A percentile compares a stretch with the other conserved stretches of the same genome.
phyloP scores from a whole-genome alignment of 2,888 invertebrate genomes.

The Petrolisthes cinctipes region DNA sequence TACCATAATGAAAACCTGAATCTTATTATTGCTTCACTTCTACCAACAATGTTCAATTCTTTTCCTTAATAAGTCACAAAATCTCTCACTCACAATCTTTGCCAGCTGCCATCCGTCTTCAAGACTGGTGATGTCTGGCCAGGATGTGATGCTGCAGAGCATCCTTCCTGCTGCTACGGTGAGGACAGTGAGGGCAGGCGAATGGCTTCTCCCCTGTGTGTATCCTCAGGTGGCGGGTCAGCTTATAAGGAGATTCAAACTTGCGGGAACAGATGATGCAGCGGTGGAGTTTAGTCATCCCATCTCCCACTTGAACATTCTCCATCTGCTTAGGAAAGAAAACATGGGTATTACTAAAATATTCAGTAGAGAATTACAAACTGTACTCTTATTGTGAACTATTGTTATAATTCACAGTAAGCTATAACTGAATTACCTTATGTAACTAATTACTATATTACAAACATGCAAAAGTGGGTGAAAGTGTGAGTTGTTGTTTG shows the following conservation, averaged over 20 bases:
- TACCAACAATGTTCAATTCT: too few relatives aligned
- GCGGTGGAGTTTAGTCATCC: background rate
- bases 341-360: background rate
- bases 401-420: too few relatives aligned
- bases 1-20: too few relatives aligned
- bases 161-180: conserved; percentile 35
- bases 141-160: conserved; percentile 31
- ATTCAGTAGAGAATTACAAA: too few relatives aligned
- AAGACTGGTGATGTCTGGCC: conserved; percentile 17
- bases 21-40: too few relatives aligned
- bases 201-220: conserved; percentile 39
- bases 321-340: background rate
- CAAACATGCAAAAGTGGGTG: too few relatives aligned
- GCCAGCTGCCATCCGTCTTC: background rate
- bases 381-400: too few relatives aligned
- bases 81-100: too few relatives aligned
- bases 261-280: conserved; percentile 30
- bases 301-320: background rate
- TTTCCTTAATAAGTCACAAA: too few relatives aligned
- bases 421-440: too few relatives aligned
- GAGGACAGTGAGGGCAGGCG: conserved; percentile 38
- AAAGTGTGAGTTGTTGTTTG: too few relatives aligned
- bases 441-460: too few relatives aligned
- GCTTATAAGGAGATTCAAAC: conserved; percentile 36
- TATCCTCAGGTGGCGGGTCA: conserved; percentile 33